phyloP scores from a whole-genome alignment of 2,888 invertebrate genomes.

The Himalopsyche japonica region DNA sequence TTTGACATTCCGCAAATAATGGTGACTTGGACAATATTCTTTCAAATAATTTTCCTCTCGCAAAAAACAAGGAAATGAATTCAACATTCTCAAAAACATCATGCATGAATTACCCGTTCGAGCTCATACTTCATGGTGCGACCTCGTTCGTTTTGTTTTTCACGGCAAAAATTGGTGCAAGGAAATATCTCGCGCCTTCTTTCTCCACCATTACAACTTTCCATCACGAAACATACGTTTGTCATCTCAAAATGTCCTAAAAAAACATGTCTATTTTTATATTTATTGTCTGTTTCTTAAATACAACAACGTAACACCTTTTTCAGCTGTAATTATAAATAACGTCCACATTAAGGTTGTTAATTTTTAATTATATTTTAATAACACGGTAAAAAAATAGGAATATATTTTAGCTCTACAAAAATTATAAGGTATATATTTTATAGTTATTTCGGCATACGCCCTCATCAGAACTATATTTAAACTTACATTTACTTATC shows the following conservation, averaged over 20 bases:
- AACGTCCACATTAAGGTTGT: too few relatives aligned
- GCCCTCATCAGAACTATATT: too few relatives aligned
- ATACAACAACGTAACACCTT: too few relatives aligned
- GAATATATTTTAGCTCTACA: too few relatives aligned
- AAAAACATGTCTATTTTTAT: neutral
- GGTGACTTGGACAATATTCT: neutral
- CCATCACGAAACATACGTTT: neutral
- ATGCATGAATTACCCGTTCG: neutral
- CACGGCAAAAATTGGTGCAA: neutral
- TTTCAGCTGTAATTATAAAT: too few relatives aligned
- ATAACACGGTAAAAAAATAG: too few relatives aligned
- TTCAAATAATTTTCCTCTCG: neutral
- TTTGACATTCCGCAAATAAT: neutral
- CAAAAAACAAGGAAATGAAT: neutral
- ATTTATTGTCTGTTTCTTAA: too few relatives aligned
- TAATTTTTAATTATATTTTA: too few relatives aligned
- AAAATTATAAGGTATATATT: too few relatives aligned
- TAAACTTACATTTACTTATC: too few relatives aligned
- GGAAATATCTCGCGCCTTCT: neutral
- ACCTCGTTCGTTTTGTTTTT: neutral
- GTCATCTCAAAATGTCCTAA: neutral
- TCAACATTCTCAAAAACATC: neutral
- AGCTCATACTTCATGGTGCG: neutral
- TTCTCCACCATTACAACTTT: too few relatives aligned
- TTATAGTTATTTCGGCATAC: too few relatives aligned